Evolutionary conservation across 2,888 invertebrate genomes (phyloP).

Genomic region (Mythimna pallens): DNA sequence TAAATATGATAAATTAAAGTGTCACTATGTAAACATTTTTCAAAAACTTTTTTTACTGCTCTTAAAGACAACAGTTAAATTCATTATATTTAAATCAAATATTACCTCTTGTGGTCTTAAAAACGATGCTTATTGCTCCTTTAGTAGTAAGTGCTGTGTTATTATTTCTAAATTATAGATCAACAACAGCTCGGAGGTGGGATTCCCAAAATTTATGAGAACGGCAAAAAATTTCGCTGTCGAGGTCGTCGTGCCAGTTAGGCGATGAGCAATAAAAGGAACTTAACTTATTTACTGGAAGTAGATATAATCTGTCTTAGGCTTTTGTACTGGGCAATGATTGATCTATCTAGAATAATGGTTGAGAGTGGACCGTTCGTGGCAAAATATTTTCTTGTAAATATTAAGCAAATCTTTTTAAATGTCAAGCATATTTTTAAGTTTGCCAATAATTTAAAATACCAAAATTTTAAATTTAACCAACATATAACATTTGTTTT

Average conservation of each 20-base stretch:
- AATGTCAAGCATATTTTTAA: too few species aligned
- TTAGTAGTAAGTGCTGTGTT: conserved; percentile 59
- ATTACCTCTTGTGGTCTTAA: conserved; percentile 20
- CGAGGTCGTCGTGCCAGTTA: conserved; percentile 76
- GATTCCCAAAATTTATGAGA: conserved; percentile 75
- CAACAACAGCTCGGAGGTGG: conserved; percentile 69
- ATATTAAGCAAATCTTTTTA: too few species aligned
- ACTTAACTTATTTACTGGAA: conserved; percentile 28
- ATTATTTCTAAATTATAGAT: conserved; percentile 69
- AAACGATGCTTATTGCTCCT: conserved; percentile 24
- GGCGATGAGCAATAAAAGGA: conserved; percentile 43
- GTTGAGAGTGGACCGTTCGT: too few species aligned
- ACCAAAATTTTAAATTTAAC: too few species aligned
- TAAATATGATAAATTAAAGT: too few species aligned
- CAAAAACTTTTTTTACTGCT: neutral
- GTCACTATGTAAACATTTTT: neutral
- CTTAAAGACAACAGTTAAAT: neutral
- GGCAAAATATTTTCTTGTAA: too few species aligned
- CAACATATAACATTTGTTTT: too few species aligned
- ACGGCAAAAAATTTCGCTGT: conserved; percentile 74
- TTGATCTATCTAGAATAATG: neutral
- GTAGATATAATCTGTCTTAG: conserved; percentile 11
- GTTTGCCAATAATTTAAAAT: too few species aligned
- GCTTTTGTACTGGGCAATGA: neutral
- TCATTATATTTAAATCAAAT: conserved; percentile 15